These are phyloP conservation scores for Drosophila rufa DNA, from an alignment of 1,140 invertebrate genomes.

Conservation along the genomic window DNA sequence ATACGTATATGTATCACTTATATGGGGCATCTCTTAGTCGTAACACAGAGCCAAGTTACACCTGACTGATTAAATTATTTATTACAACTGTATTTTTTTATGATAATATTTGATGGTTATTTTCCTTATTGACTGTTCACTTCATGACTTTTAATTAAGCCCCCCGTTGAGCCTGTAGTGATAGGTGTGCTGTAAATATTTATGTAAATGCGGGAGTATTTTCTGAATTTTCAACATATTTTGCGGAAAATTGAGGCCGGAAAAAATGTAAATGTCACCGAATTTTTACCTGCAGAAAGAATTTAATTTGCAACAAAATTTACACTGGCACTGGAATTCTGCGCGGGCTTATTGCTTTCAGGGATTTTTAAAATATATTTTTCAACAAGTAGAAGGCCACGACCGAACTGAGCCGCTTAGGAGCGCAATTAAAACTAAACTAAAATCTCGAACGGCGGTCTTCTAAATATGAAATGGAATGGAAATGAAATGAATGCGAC, in stretches of 20 bases:
- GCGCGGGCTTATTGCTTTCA: background rate
- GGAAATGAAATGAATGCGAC: constrained; percentile 68
- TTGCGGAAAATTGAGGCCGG: background rate
- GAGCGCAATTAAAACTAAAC: constrained; percentile 76
- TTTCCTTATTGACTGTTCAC: constrained; percentile 23
- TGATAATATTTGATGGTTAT: constrained; percentile 6
- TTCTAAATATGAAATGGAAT: constrained; percentile 80
- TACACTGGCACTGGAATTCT: background rate
- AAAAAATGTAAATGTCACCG: background rate
- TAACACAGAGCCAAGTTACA: background rate
- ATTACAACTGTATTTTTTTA: background rate
- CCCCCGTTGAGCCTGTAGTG: background rate
- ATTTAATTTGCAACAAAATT: background rate
- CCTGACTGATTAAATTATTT: constrained; percentile 8
- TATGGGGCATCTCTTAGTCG: constrained; percentile 16
- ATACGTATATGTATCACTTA: background rate
- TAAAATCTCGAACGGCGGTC: constrained; percentile 53
- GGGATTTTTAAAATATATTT: background rate
- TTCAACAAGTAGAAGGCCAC: background rate
- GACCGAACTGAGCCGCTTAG: constrained; percentile 47
- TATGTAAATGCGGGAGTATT: constrained; percentile 3
- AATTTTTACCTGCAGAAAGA: constrained; percentile 11
- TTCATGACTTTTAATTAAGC: constrained; percentile 45
- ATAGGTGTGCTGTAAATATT: constrained; percentile 3
- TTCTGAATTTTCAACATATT: background rate